These are phyloP conservation scores for Pocota personata DNA, from an alignment of 2,888 invertebrate genomes.

Conservation along the genomic window DNA sequence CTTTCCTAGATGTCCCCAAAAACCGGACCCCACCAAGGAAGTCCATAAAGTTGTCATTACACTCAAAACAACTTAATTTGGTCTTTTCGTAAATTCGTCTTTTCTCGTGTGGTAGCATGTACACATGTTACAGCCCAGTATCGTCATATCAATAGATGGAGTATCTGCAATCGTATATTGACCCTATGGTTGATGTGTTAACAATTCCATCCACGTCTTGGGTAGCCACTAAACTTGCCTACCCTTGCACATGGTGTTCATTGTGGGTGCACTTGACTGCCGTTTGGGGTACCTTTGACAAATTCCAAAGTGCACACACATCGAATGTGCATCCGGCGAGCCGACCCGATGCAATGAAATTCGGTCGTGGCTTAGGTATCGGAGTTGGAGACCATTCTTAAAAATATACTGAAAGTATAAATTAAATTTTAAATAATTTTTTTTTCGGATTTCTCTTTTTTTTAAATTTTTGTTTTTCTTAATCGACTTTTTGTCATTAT, in stretches of 20 bases:
- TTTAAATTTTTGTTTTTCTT: conserved; percentile 13
- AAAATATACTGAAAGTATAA: conserved; percentile 50
- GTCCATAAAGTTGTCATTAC: conserved; percentile 69
- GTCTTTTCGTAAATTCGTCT: conserved; percentile 21
- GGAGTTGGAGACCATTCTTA: conserved; percentile 1
- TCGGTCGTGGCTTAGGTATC: conserved; percentile 36
- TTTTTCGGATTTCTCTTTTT: conserved; percentile 23
- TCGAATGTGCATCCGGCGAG: conserved; percentile 66
- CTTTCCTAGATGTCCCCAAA: background rate
- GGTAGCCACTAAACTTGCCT: conserved; percentile 24
- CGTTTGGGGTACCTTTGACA: conserved; percentile 44
- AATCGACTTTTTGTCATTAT: conserved; percentile 69
- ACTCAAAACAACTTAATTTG: conserved; percentile 63
- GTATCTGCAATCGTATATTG: conserved; percentile 60
- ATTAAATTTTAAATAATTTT: conserved; percentile 56
- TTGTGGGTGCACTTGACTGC: conserved; percentile 53
- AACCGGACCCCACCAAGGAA: conserved; percentile 44
- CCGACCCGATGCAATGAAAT: conserved; percentile 54
- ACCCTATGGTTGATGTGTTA: conserved; percentile 32
- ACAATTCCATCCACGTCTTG: conserved; percentile 55
- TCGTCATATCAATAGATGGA: conserved; percentile 29
- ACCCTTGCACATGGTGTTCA: conserved; percentile 17
- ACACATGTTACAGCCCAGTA: conserved; percentile 49
- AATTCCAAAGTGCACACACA: conserved; percentile 64
- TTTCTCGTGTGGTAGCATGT: conserved; percentile 28